Base-by-base conservation (phyloP, 2,888 invertebrate genomes). In the Eurytoma californica region DNA sequence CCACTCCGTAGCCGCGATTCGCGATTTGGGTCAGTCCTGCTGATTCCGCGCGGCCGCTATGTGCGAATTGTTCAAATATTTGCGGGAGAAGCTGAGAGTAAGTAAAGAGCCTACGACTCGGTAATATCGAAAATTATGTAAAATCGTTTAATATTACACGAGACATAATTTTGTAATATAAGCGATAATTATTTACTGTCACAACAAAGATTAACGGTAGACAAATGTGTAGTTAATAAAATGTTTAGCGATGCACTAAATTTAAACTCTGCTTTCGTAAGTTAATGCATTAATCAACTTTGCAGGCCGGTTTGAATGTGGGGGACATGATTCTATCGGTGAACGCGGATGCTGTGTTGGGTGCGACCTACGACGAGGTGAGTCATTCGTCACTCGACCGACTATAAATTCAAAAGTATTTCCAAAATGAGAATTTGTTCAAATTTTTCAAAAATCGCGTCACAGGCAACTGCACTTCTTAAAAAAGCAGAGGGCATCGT, bases 251-350 rank as follows among this genome's bases (percentile, higher is more conserved):
- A 39, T 39, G 39, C 39, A 39, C 39, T 39, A 9, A 30, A 30
- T 5, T 30, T 30, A 30, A 30, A 30, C 30, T 3, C 7, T 30
- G 14, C n/a, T n/a, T 53, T 18, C 51, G n/a, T 16, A 53, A 60
- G 61, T 20, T 18, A 61, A 47, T 20, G 14, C 30, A 28, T 16
- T 74, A 49, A 73, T 84, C 39, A 63, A 70, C 78, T 74, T 92
- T 92, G 2, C 92, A 97, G 95, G 97, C 96, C 85, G 97, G 98
- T 73, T 93, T 99, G 66, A 95, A 96, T 92, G 98, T 98, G 77
- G 99, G 99, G 82, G 99, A 99, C 91, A 97, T 99, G 95, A 95
- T 99, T 83, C 92, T 99, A 81, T 96, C 97, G 61, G 97, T 99
- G 68, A 99, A 99, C 91, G 95, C 96, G 86, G 97, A 98, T 87